Conservation (phyloP, 2,888 invertebrate species). For the Aleiodes alternator region DNA sequence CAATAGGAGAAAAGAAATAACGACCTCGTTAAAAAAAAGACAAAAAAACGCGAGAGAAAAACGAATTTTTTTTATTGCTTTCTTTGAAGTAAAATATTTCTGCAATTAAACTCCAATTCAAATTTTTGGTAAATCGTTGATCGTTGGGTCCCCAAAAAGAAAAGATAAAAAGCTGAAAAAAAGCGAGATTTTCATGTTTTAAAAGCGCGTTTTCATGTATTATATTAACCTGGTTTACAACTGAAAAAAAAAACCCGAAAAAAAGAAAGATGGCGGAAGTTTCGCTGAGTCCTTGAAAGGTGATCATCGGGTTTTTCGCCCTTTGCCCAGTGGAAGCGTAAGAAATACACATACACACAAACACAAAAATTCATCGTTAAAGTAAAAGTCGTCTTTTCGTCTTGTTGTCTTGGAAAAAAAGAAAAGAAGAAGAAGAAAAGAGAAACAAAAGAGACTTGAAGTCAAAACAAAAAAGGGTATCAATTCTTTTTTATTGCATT, state of each 20-base stretch:
- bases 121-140: too few relatives aligned
- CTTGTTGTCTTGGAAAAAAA: constrained; percentile 9
- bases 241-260: neutral
- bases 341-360: neutral
- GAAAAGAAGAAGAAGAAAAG: neutral
- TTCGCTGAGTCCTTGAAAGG: neutral
- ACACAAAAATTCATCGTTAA: constrained; percentile 13
- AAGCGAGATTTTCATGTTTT: neutral
- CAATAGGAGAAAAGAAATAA: constrained; percentile 3
- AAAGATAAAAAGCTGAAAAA: neutral
- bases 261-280: constrained; percentile 7
- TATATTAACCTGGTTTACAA: constrained; percentile 4
- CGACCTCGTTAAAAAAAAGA: constrained; percentile 13
- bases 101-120: constrained; percentile 26
- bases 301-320: neutral
- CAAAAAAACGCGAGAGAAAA: neutral
- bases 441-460: neutral
- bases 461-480: neutral
- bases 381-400: neutral
- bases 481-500: neutral
- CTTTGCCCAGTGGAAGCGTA: constrained; percentile 34
- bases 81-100: neutral
- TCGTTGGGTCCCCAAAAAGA: neutral
- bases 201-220: neutral
- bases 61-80: neutral